Evolutionary conservation across 2,797 vertebrate genomes (phyloP), one percentile per base, ranked within the genome.

Genomic region (Danio jaintianensis): DNA sequence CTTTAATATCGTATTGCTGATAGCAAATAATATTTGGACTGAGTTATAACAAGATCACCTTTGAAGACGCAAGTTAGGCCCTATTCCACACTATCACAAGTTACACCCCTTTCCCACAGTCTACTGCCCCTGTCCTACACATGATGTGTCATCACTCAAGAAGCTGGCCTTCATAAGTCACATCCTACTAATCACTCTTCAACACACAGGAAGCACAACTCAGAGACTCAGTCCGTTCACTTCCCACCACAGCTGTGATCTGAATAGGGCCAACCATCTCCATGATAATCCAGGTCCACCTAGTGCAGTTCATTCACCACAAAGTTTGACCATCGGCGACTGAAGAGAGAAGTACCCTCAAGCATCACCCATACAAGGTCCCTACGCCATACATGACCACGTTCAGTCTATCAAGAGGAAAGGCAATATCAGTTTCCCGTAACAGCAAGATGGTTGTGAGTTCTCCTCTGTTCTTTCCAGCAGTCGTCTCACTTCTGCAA

Each of bases 21-120:
- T 67, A 48, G 4, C 48, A 12, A 2, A 12, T 52, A 38, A 78
- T 53, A 55, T 84, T 78, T 80, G 80, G 85, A 86, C 85, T 86
- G 69, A 80, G 59, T 22, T 72, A 52, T 63, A 40, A 59, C 55
- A 79, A 53, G 40, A 63, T 55, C 50, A 48, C n/a, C 16, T 40
- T 53, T n/a, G 48, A 36, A 59, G n/a, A n/a, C 29, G 20, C 59
- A 52, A 45, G 52, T 61, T 18, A 56, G 22, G 58, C 43, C 5
- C 13, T 70, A 6, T 67, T 47, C 42, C 16, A 18, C 20, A 15
- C 20, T 55, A 42, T 82, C 74, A 38, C 5, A 10, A 48, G 20
- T 61, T 45, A 36, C 6, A 53, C 38, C 16, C 6, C 59, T 40
- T 38, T 74, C 55, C 40, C 48, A 56, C 55, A 40, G 16, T 42